Conservation (phyloP, 2,113 vertebrate species). For the Platichthys stellatus region DNA sequence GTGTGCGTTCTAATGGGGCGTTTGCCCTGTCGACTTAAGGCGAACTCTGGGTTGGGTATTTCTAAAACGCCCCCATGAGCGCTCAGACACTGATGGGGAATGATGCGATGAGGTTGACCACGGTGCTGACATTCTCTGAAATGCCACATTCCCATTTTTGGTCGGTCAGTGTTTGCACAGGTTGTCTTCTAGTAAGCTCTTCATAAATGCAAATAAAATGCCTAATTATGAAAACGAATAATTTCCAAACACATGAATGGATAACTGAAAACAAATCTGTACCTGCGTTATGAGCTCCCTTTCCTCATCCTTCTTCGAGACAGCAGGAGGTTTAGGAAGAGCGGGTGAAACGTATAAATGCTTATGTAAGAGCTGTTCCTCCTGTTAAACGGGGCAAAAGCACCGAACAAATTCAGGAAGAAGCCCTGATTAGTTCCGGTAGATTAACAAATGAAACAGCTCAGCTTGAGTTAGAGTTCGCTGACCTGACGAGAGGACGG, state of each 20-base stretch:
- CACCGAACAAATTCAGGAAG: constrained; percentile 36
- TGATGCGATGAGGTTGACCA: constrained; percentile 30
- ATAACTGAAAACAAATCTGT: not conserved
- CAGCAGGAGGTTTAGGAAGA: not conserved
- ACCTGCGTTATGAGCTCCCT: not conserved
- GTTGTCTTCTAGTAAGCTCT: not conserved
- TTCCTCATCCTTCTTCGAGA: not conserved
- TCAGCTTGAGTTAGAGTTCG: constrained; percentile 32
- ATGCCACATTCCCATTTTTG: constrained; percentile 46
- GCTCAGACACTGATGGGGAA: not conserved
- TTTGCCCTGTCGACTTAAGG: constrained; percentile 57
- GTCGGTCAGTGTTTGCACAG: constrained; percentile 26
- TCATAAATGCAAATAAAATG: not conserved
- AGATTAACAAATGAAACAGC: constrained; percentile 46
- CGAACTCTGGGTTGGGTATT: constrained; percentile 27
- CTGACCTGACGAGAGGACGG: constrained; percentile 19
- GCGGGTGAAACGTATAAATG: not conserved
- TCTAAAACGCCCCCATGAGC: constrained; percentile 27
- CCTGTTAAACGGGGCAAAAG: constrained; percentile 30
- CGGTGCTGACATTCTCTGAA: constrained; percentile 48
- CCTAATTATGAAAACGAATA: not conserved
- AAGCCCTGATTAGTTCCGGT: constrained; percentile 48
- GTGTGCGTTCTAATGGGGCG: constrained; percentile 45
- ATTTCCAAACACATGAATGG: not conserved
- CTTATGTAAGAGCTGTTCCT: constrained; percentile 40